Percentiles rank a stretch among this genome's conserved stretches.
Conservation (phyloP, 2,113 vertebrate genomes). For the Cinclus cinclus region DNA sequence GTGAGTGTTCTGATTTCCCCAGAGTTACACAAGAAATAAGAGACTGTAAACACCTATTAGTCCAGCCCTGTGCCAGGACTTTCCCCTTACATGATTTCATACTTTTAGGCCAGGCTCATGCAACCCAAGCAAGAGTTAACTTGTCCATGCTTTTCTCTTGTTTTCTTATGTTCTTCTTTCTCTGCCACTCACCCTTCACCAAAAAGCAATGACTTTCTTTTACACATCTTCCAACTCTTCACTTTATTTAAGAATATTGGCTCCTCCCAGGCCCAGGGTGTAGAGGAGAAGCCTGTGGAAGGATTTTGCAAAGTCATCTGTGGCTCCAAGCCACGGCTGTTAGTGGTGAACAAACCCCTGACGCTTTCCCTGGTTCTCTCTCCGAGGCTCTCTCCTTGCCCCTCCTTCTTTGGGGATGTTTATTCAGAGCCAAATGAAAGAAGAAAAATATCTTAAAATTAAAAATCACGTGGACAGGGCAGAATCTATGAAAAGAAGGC, state of each 20-base stretch:
- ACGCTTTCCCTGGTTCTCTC: not conserved
- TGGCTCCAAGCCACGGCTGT: not conserved
- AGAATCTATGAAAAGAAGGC: not conserved
- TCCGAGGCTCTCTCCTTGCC: not conserved
- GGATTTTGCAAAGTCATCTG: not conserved
- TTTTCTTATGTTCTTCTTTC: not conserved
- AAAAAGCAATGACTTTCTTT: not conserved
- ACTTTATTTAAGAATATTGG: not conserved
- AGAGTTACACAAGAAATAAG: not conserved
- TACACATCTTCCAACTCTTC: not conserved
- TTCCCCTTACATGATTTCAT: not conserved
- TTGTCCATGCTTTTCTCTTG: not conserved
- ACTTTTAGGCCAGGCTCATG: not conserved
- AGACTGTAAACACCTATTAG: not conserved
- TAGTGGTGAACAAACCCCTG: not conserved
- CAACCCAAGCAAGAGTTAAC: not conserved
- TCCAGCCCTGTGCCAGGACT: not conserved
- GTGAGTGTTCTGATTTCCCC: not conserved
- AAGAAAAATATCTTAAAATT: not conserved
- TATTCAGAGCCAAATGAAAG: not conserved
- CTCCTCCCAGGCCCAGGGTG: not conserved
- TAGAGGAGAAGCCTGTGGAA: not conserved
- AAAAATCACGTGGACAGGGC: fast-evolving
- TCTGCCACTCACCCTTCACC: not conserved
- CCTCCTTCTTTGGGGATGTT: not conserved